A percentile compares a stretch with the other conserved stretches of the same genome.
phyloP scores from a whole-genome alignment of 2,113 vertebrate species.

The Microtus pennsylvanicus region DNA sequence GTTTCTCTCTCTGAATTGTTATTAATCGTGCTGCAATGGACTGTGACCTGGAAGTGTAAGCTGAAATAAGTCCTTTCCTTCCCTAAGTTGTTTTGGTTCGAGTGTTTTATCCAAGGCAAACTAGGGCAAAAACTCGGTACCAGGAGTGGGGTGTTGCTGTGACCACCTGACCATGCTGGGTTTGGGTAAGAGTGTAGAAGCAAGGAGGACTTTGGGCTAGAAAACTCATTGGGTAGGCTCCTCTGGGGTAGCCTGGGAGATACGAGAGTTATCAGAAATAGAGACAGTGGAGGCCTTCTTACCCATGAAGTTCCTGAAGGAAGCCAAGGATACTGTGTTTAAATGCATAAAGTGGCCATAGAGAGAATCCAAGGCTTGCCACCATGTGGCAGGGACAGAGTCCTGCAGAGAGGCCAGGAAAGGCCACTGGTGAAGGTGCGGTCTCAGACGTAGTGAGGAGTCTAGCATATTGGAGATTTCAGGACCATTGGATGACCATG shows the following conservation, averaged over 20 bases:
- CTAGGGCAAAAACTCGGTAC: not conserved
- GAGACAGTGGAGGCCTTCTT: not conserved
- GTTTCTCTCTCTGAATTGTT: too few species aligned
- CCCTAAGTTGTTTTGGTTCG: not conserved
- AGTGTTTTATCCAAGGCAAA: not conserved
- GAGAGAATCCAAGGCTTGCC: not conserved
- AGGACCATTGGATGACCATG: not conserved
- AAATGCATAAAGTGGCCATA: not conserved
- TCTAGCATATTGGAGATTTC: not conserved
- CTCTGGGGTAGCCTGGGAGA: not conserved
- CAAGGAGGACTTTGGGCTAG: not conserved
- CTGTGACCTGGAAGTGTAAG: not conserved
- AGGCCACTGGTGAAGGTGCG: not conserved
- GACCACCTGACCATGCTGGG: not conserved
- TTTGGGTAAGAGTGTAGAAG: not conserved
- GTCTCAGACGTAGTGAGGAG: not conserved
- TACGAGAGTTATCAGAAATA: not conserved
- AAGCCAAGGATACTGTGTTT: not conserved
- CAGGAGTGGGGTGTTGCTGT: not conserved
- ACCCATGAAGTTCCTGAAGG: not conserved
- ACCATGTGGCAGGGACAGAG: not conserved
- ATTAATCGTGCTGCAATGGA: too few species aligned
- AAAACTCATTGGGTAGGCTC: not conserved
- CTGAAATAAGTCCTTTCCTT: not conserved
- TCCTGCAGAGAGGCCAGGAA: rapidly evolving